Evolutionary conservation across 2,888 invertebrate species (phyloP), one percentile per base, ranked within the genome.

Genomic region (Spilarctia lutea): DNA sequence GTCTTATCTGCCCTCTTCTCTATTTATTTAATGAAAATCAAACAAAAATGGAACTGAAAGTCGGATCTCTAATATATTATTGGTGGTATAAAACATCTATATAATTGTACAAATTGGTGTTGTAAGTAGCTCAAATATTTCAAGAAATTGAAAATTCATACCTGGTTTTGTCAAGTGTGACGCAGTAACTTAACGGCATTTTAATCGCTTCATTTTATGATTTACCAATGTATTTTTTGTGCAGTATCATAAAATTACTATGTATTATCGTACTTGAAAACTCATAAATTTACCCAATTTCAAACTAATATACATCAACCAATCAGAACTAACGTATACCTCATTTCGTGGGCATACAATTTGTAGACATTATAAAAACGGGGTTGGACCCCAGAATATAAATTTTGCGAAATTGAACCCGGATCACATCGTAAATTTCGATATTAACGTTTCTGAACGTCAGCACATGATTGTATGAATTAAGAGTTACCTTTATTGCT

Each of bases 341-440:
- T 83, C 78, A 72, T 77, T 74, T 65, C 45, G 74, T 68, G 60
- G 76, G 72, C 79, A 82, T 82, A 85, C 85, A 85, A 85, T 85
- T 85, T 85, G 79, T 72, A 79, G 69, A 71, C 85, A 88, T 89
- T 88, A 88, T 88, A 91, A 88, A 89, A 88, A 79, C 87, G 83
- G 88, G 90, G 85, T 87, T 87, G 86, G 85, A 76, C 84, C 86
- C 86, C 87, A 87, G 85, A 84, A 85, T 87, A 92, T 92, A 91
- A 92, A 92, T 91, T 90, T 89, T 85, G 89, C 91, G 78, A 91
- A 92, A 92, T 92, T 90, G 90, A 86, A 85, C 80, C 81, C 79
- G 76, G 84, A 86, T 87, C 90, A 88, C 87, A 83, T 91, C 90
- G 82, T 92, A 92, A 92, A 92, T 92, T 89, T 86, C 80, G 84